phyloP scores from a whole-genome alignment of 2,888 invertebrate species.

The Cetonia aurata region DNA sequence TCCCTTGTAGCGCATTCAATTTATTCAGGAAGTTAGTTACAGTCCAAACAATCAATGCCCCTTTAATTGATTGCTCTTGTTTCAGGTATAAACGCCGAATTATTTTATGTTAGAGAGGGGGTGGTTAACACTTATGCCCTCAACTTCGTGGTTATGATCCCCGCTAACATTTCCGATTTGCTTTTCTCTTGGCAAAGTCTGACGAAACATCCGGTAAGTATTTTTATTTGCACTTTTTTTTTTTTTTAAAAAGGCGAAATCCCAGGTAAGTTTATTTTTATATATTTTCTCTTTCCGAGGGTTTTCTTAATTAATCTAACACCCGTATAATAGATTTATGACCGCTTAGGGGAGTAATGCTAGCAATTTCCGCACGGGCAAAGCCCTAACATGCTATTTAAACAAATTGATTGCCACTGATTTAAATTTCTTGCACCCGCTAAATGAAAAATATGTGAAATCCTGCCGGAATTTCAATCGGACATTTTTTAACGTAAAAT shows the following conservation, averaged over 20 bases:
- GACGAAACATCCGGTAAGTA: slow-evolving; percentile 78
- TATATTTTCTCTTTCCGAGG: neutral
- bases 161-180: slow-evolving; percentile 82
- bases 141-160: slow-evolving; percentile 85
- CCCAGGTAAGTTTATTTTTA: neutral
- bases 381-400: too few species aligned
- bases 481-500: too few species aligned
- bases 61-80: slow-evolving; percentile 57
- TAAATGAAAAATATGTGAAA: too few species aligned
- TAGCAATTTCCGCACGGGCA: too few species aligned
- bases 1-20: slow-evolving; percentile 17
- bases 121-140: slow-evolving; percentile 88
- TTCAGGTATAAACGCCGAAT: slow-evolving; percentile 80
- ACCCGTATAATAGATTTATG: too few species aligned
- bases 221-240: slow-evolving; percentile 1
- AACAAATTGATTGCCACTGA: too few species aligned
- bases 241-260: slow-evolving; percentile 3
- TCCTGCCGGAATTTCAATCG: too few species aligned
- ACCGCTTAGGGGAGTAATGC: slow-evolving; percentile 51
- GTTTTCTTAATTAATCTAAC: neutral
- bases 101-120: slow-evolving; percentile 87
- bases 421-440: too few species aligned
- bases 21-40: slow-evolving; percentile 14
- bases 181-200: slow-evolving; percentile 90
- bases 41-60: slow-evolving; percentile 23